Evolutionary conservation across 2,113 vertebrate genomes (phyloP).

Genomic region (Camelus bactrianus): DNA sequence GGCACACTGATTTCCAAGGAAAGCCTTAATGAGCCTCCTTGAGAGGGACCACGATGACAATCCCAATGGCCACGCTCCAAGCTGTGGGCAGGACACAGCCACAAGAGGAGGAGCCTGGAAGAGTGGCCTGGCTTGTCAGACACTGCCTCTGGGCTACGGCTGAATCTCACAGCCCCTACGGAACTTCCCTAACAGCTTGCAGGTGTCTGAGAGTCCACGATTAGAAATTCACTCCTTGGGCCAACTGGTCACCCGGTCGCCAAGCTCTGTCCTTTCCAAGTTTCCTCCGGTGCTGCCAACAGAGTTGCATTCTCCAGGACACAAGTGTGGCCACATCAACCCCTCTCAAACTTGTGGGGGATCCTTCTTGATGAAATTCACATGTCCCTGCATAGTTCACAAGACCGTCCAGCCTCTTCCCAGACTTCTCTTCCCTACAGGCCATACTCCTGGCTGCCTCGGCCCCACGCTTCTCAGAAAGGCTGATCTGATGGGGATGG

Average conservation of each 20-base stretch:
- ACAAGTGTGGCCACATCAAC: background rate
- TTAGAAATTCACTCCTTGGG: slow-evolving; percentile 11
- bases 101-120: fast-evolving
- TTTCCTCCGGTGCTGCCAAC: background rate
- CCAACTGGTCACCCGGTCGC: background rate
- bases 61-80: background rate
- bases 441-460: background rate
- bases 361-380: background rate
- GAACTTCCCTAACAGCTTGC: background rate
- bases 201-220: background rate
- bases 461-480: background rate
- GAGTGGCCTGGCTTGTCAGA: background rate
- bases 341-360: background rate
- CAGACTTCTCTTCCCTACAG: too few relatives aligned
- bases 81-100: background rate
- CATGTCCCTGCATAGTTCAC: background rate
- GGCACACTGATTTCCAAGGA: background rate
- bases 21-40: background rate
- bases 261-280: background rate
- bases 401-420: background rate
- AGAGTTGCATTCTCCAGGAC: background rate
- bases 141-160: background rate
- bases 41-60: background rate
- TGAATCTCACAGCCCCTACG: background rate
- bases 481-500: background rate